A percentile compares a stretch with the other conserved stretches of the same genome.
phyloP scores from a whole-genome alignment of 2,888 invertebrate species.

The Electrophaes corylata region DNA sequence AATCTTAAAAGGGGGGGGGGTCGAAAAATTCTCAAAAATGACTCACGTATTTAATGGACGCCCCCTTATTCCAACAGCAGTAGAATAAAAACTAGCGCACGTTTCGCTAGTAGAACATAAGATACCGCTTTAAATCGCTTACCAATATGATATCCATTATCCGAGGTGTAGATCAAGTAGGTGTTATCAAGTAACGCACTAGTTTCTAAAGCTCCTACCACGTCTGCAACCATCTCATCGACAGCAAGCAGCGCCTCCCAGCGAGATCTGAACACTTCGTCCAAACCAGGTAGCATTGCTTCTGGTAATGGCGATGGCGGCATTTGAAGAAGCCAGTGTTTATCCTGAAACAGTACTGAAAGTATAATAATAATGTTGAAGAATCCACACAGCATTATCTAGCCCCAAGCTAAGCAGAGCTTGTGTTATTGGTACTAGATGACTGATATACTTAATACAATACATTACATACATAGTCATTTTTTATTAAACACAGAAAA shows the following conservation, averaged over 20 bases:
- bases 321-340: conserved; percentile 93
- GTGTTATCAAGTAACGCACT: conserved; percentile 87
- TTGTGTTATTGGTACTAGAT: neutral
- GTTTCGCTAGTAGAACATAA: too few relatives aligned
- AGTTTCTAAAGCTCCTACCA: conserved; percentile 84
- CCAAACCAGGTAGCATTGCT: conserved; percentile 84
- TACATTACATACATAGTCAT: too few relatives aligned
- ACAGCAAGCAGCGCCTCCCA: conserved; percentile 93
- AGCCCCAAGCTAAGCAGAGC: neutral
- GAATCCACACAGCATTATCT: neutral
- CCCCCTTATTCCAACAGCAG: too few relatives aligned
- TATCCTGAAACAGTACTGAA: conserved; percentile 79
- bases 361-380: neutral
- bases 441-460: too few relatives aligned
- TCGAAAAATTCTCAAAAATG: too few relatives aligned
- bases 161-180: conserved; percentile 93
- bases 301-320: conserved; percentile 87
- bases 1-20: too few relatives aligned
- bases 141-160: conserved; percentile 96
- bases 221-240: conserved; percentile 90
- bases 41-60: too few relatives aligned
- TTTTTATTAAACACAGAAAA: too few relatives aligned
- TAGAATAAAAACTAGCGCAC: too few relatives aligned
- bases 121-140: too few relatives aligned
- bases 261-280: conserved; percentile 88